A percentile compares a stretch with the other conserved stretches of the same genome.
These are phyloP conservation scores for Lytechinus pictus DNA, from an alignment of 35 echinoderm and acorn worm species.

Conservation along the genomic window DNA sequence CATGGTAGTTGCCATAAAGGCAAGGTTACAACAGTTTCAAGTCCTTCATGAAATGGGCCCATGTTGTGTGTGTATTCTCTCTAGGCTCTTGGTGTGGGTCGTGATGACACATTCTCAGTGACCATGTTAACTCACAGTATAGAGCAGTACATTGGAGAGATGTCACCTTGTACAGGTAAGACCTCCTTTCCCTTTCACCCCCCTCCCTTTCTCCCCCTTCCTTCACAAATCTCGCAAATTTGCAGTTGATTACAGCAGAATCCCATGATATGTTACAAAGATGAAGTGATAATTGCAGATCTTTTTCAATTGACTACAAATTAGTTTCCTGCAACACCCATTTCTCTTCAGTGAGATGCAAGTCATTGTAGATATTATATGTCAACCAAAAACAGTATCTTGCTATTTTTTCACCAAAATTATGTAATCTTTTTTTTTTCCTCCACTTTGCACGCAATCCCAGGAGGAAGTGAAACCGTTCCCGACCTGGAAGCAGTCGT, in stretches of 20 bases:
- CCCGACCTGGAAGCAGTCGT: conserved; percentile 58
- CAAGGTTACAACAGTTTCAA: too few species aligned
- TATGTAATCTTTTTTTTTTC: not conserved
- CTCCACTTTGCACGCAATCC: not conserved
- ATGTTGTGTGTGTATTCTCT: not conserved
- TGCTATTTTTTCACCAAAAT: not conserved
- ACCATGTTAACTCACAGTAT: conserved; percentile 81
- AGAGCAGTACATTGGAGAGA: conserved; percentile 86
- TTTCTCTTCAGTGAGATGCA: too few species aligned
- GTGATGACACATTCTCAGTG: conserved; percentile 89
- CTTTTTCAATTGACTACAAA: too few species aligned
- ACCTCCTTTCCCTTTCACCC: not conserved
- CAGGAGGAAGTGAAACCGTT: conserved; percentile 53
- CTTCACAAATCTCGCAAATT: not conserved
- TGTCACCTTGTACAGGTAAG: conserved; percentile 88
- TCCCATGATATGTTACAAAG: too few species aligned
- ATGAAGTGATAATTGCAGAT: too few species aligned
- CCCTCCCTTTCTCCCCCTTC: too few species aligned
- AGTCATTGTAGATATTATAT: too few species aligned
- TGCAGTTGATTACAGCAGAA: too few species aligned
- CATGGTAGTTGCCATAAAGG: too few species aligned
- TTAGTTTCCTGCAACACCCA: too few species aligned
- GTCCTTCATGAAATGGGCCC: too few species aligned
- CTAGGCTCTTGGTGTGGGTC: conserved; percentile 82
- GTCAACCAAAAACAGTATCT: too few species aligned